phyloP scores from a whole-genome alignment of 2,888 invertebrate genomes.

The Hyposoter dolosus region DNA sequence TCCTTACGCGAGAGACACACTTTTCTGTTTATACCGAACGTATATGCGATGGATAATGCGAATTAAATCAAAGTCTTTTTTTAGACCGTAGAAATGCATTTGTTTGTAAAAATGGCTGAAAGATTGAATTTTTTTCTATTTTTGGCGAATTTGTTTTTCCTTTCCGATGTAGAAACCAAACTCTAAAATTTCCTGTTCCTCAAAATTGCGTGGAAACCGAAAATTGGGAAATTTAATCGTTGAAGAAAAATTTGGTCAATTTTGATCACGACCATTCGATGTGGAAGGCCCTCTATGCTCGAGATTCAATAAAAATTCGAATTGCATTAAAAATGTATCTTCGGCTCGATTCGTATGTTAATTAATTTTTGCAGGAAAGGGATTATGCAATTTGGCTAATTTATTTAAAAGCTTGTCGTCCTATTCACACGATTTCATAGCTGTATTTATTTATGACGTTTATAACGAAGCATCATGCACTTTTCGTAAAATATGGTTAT shows the following conservation, averaged over 20 bases:
- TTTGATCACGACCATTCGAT: neutral
- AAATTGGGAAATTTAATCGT: neutral
- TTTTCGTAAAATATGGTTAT: constrained; percentile 4
- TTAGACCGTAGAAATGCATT: neutral
- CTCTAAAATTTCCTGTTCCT: too few relatives aligned
- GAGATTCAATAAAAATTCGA: neutral
- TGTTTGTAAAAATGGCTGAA: neutral
- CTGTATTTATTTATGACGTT: constrained; percentile 37
- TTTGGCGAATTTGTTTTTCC: too few relatives aligned
- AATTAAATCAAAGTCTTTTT: constrained; percentile 22
- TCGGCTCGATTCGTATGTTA: neutral
- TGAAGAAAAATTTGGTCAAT: neutral
- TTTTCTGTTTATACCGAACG: constrained; percentile 48
- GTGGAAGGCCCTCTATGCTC: neutral
- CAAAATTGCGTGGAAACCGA: too few relatives aligned
- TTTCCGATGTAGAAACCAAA: too few relatives aligned
- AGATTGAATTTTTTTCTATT: neutral
- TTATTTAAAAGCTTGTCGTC: neutral
- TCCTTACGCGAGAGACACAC: constrained; percentile 67
- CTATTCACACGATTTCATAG: constrained; percentile 11
- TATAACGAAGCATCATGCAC: neutral
- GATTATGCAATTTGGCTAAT: constrained; percentile 36
- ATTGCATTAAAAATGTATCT: neutral
- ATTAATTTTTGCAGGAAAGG: constrained; percentile 12
- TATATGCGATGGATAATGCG: neutral